phyloP scores from a whole-genome alignment of 2,888 invertebrate species.

The Adela reaumurella region DNA sequence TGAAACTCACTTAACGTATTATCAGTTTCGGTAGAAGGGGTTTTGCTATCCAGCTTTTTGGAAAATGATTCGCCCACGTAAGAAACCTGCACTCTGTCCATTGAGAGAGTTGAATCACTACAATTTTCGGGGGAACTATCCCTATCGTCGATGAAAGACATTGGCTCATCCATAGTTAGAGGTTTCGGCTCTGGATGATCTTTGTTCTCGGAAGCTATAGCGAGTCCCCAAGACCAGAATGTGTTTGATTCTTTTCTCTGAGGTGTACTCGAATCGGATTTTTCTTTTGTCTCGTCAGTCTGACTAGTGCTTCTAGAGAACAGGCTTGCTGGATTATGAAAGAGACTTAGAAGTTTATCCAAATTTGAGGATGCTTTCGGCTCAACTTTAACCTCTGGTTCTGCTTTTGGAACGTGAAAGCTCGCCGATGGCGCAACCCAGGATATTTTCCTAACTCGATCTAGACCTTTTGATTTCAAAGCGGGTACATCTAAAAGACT shows the following conservation, averaged over 20 bases:
- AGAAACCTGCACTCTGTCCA: constrained; percentile 42
- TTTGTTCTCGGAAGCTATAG: constrained; percentile 25
- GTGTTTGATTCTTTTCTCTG: constrained; percentile 46
- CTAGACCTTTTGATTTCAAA: constrained; percentile 34
- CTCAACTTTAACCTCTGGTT: constrained; percentile 28
- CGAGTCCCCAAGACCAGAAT: constrained; percentile 45
- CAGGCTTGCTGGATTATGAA: constrained; percentile 60
- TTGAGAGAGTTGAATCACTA: constrained; percentile 40
- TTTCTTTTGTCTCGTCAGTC: constrained; percentile 35
- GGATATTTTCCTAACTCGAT: constrained; percentile 56
- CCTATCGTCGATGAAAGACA: constrained; percentile 18
- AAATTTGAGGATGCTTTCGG: constrained; percentile 53
- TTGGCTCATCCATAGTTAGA: constrained; percentile 20
- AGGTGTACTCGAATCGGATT: constrained; percentile 35
- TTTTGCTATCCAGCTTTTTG: constrained; percentile 41
- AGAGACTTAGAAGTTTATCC: constrained; percentile 62
- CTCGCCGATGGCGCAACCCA: constrained; percentile 55
- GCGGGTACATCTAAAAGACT: constrained; percentile 46
- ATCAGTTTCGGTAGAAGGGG: constrained; percentile 46
- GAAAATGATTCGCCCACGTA: constrained; percentile 47
- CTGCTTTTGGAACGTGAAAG: constrained; percentile 34
- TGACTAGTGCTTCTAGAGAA: constrained; percentile 45
- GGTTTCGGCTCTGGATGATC: constrained; percentile 10
- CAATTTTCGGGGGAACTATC: constrained; percentile 35
- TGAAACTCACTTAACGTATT: constrained; percentile 47